Base-by-base conservation (phyloP, 2,888 invertebrate species). In the Hydrotaea cyrtoneurina region DNA sequence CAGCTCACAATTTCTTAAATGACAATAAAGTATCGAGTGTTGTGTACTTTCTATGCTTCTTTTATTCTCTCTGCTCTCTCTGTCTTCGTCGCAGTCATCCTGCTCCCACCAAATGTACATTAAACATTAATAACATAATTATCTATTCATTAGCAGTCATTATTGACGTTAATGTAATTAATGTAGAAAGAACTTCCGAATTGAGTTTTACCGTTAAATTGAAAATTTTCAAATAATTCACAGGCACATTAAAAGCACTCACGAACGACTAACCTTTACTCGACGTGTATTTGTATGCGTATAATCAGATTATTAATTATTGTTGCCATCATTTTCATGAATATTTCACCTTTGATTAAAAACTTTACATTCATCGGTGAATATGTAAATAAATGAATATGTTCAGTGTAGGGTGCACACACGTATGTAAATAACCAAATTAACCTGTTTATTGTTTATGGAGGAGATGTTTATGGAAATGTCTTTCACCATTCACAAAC, bases 131-230 rank as follows among this genome's bases (percentile, higher is more conserved):
- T 72, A 73, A 55, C 36, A 55, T 73, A 57, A 81, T 81, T 77
- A 77, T 77, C 66, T 66, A 73, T 81, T 81, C 72, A 81, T 77
- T 81, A 72, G n/a, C 43, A 36, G n/a, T 55, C 17, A 77, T 31
- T 73, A 55, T 66, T 77, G 81, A 66, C 77, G 21, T 77, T 73
- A 66, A 77, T 77, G 77, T 77, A 59, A 81, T 77, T 81, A 73
- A 77, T 81, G 77, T 46, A n/a, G 26, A 23, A 66, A 19, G 66
- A 74, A 78, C 78, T 78, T 82, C 82, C 82, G 82, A 69, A 78
- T n/a, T 59, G 8, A 66, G 46, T 74, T 82, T 78, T 50, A 78
- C 69, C 73, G 81, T 82, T 82, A 73, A 73, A 69, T 36, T 50
- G 62, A 62, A 76, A 50, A 26, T 69, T 76, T 66, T 69, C 19